Evolutionary conservation across 2,113 vertebrate genomes (phyloP).

Genomic region (Crotalus horridus): DNA sequence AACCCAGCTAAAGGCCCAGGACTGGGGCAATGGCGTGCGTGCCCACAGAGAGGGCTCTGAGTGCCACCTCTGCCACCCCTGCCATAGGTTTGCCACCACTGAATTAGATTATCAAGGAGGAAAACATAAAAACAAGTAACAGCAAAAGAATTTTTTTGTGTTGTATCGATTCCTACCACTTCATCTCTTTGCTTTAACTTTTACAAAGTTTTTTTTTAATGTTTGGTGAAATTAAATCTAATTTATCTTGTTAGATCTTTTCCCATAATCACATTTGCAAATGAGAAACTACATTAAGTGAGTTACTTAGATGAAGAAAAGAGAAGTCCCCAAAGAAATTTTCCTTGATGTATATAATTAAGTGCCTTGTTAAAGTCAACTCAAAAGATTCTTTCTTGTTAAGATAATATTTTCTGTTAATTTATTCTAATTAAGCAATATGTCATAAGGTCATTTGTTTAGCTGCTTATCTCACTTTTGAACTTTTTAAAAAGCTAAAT

Average conservation of each 20-base stretch:
- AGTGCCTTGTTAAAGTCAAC: conserved; percentile 61
- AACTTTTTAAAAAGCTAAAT: conserved; percentile 40
- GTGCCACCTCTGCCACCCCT: no score
- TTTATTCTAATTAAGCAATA: conserved; percentile 57
- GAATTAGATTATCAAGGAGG: conserved; percentile 14
- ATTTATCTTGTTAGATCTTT: conserved; percentile 50
- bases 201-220: conserved; percentile 24
- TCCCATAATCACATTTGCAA: conserved; percentile 50
- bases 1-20: no score
- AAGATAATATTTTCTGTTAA: conserved; percentile 60
- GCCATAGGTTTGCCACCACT: no score
- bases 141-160: not conserved
- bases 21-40: no score
- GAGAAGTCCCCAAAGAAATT: conserved; percentile 59
- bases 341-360: conserved; percentile 60
- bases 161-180: not conserved
- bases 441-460: conserved; percentile 53
- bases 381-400: conserved; percentile 48
- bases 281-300: conserved; percentile 48
- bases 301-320: conserved; percentile 52
- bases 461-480: conserved; percentile 42
- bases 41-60: no score
- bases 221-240: conserved; percentile 50
- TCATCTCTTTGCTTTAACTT: conserved; percentile 43
- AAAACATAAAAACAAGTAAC: conserved; percentile 2